phyloP scores from a whole-genome alignment of 2,797 vertebrate species.

The Holocentrus rufus region DNA sequence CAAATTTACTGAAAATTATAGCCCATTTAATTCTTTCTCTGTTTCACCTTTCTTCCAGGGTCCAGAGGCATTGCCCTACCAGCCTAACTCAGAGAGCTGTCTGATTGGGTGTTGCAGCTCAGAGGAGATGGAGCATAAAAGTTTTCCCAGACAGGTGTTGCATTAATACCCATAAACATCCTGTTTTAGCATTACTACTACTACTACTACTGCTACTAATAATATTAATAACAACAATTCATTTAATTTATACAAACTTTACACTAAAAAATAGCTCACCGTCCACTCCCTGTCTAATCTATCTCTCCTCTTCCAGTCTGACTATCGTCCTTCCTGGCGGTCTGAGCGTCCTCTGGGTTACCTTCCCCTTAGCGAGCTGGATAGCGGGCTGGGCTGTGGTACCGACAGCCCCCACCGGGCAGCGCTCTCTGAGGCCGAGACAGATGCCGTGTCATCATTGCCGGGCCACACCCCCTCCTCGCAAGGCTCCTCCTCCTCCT shows the following conservation, averaged over 20 bases:
- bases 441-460: conserved; percentile 68
- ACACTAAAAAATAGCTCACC: not conserved
- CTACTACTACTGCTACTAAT: too few relatives aligned
- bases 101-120: conserved; percentile 76
- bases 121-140: conserved; percentile 56
- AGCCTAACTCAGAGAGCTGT: conserved; percentile 75
- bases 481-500: conserved; percentile 75
- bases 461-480: conserved; percentile 76
- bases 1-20: not conserved
- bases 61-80: conserved; percentile 66
- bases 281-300: not conserved
- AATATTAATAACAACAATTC: too few relatives aligned
- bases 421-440: conserved; percentile 71
- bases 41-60: conserved; percentile 47
- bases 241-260: too few relatives aligned
- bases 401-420: conserved; percentile 64
- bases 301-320: conserved; percentile 52
- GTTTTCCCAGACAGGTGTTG: conserved; percentile 68
- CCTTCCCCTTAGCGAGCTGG: conserved; percentile 72
- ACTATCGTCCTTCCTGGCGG: conserved; percentile 63
- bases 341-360: conserved; percentile 62
- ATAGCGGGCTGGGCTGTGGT: conserved; percentile 74
- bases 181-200: too few relatives aligned
- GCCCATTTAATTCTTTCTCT: not conserved
- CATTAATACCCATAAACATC: not conserved